phyloP scores from a whole-genome alignment of 2,888 invertebrate species.

The Aelia acuminata region DNA sequence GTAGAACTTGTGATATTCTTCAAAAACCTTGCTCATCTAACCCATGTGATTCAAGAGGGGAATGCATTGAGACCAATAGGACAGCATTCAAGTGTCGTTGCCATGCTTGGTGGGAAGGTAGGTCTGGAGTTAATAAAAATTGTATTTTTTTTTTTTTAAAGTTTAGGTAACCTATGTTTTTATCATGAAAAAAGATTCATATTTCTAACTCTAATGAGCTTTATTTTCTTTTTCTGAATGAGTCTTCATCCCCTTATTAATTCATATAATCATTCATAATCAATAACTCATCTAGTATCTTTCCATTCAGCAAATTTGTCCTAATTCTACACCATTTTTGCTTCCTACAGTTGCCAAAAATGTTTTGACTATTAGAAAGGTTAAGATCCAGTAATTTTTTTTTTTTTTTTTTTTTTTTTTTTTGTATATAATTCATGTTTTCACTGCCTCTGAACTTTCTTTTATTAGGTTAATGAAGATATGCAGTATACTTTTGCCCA shows the following conservation, averaged over 20 bases:
- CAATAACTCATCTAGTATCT: too few relatives aligned
- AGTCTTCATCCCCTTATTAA: background rate
- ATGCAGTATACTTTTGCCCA: too few relatives aligned
- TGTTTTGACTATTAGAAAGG: too few relatives aligned
- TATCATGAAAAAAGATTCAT: too few relatives aligned
- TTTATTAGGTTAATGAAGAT: too few relatives aligned
- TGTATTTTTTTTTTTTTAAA: background rate
- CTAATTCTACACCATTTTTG: background rate
- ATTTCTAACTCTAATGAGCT: background rate
- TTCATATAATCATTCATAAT: too few relatives aligned
- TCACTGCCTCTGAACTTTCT: too few relatives aligned
- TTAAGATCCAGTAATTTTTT: too few relatives aligned
- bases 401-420: too few relatives aligned
- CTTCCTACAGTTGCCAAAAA: too few relatives aligned
- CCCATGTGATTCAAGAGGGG: slow-evolving; percentile 83
- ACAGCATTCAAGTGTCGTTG: slow-evolving; percentile 78
- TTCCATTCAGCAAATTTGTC: background rate
- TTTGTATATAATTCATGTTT: too few relatives aligned
- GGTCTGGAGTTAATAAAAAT: slow-evolving; percentile 57
- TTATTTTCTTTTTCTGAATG: background rate
- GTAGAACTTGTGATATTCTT: slow-evolving; percentile 78
- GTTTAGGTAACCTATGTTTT: background rate
- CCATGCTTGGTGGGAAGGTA: slow-evolving; percentile 82
- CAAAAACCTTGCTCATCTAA: slow-evolving; percentile 79
- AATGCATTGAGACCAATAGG: slow-evolving; percentile 79